Conservation (phyloP, 2,113 vertebrate species). For the Egretta garzetta region DNA sequence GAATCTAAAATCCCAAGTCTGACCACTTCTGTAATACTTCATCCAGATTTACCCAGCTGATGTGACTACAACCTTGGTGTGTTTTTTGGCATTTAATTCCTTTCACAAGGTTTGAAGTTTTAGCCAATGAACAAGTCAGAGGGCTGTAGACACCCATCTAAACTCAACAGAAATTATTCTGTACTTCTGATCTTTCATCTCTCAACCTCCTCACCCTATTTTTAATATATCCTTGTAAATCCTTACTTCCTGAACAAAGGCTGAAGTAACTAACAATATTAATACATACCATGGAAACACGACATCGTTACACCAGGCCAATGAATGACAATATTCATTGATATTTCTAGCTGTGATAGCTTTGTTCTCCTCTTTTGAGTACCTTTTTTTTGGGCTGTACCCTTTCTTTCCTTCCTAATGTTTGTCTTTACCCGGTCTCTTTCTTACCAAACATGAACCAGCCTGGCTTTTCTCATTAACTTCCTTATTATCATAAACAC, state of each 20-base stretch:
- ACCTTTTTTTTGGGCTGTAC: background rate
- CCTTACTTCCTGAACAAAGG: too few relatives aligned
- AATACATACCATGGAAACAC: background rate
- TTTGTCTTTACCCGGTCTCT: background rate
- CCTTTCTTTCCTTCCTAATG: background rate
- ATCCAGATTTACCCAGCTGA: background rate
- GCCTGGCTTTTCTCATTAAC: slow-evolving; percentile 1
- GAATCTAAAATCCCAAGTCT: background rate
- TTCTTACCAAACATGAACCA: background rate
- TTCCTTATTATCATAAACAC: background rate
- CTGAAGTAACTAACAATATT: background rate
- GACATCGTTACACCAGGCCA: background rate
- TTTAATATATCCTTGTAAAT: background rate
- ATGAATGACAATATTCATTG: background rate
- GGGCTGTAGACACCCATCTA: background rate
- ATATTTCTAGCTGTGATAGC: background rate
- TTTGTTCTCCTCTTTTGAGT: background rate
- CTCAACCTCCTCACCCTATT: background rate
- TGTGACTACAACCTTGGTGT: background rate
- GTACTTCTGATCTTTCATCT: background rate
- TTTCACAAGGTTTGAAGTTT: background rate
- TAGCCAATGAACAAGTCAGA: background rate
- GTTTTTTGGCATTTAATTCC: background rate
- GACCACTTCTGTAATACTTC: background rate
- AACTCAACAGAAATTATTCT: background rate